A percentile compares a stretch with the other conserved stretches of the same genome.
phyloP scores from a whole-genome alignment of 2,113 vertebrate species.

The Elgaria multicarinata region DNA sequence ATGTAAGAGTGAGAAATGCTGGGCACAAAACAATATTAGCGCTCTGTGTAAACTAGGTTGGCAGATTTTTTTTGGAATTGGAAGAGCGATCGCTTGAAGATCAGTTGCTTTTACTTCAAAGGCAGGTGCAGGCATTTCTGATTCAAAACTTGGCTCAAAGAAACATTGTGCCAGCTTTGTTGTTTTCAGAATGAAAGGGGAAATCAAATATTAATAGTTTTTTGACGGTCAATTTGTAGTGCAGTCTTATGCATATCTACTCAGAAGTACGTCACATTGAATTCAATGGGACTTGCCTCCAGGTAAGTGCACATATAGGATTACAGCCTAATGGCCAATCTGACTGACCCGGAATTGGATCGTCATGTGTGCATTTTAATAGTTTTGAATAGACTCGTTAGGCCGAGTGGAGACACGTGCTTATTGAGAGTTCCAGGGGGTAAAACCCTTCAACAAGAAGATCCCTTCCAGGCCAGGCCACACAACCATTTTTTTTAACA shows the following conservation, averaged over 20 bases:
- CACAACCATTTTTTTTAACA: conserved; percentile 15
- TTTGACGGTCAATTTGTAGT: neutral
- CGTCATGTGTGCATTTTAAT: neutral
- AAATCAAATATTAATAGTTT: neutral
- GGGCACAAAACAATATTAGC: conserved; percentile 34
- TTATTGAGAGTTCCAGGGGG: neutral
- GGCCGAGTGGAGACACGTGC: neutral
- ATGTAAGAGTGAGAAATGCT: conserved; percentile 43
- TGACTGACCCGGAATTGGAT: conserved; percentile 21
- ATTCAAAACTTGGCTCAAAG: neutral
- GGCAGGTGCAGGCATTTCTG: neutral
- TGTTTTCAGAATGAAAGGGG: neutral
- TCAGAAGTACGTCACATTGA: neutral
- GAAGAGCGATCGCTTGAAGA: neutral
- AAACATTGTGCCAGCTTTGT: neutral
- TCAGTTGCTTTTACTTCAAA: conserved; percentile 17
- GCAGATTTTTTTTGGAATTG: conserved; percentile 48
- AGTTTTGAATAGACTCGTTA: conserved; percentile 3
- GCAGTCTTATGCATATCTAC: neutral
- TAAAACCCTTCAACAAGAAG: neutral
- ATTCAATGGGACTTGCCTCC: neutral
- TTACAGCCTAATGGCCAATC: conserved; percentile 18
- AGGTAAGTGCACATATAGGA: neutral
- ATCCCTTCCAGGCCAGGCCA: neutral
- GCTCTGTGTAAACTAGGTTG: conserved; percentile 17